phyloP scores from a whole-genome alignment of 2,888 invertebrate genomes.

The Eulithis prunata region DNA sequence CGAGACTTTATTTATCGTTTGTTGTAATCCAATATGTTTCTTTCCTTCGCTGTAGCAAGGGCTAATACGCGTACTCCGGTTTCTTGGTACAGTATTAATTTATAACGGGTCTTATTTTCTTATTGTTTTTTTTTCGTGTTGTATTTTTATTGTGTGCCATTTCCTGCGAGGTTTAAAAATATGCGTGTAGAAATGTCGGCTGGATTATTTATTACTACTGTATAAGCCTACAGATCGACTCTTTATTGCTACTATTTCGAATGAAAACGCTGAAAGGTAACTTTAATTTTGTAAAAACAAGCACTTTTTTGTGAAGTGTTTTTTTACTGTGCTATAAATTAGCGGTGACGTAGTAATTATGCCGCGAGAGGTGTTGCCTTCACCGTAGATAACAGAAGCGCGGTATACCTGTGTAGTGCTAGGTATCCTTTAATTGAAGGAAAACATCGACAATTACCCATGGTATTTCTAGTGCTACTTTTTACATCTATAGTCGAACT shows the following conservation, averaged over 20 bases:
- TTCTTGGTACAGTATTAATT: slow-evolving; percentile 63
- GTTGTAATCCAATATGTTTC: slow-evolving; percentile 65
- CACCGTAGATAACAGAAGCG: too few species aligned
- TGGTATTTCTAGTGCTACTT: too few species aligned
- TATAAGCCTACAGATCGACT: slow-evolving; percentile 30
- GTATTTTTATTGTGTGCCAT: slow-evolving; percentile 45
- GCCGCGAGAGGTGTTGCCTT: too few species aligned
- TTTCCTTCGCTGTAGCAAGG: slow-evolving; percentile 51
- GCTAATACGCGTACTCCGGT: slow-evolving; percentile 57
- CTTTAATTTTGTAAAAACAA: slow-evolving; percentile 3
- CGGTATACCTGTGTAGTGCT: too few species aligned
- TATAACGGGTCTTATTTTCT: slow-evolving; percentile 59
- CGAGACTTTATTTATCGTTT: slow-evolving; percentile 65
- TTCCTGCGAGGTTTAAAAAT: slow-evolving; percentile 46
- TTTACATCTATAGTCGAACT: too few species aligned
- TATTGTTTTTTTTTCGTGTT: slow-evolving; percentile 47
- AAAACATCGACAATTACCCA: too few species aligned
- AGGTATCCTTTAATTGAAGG: too few species aligned
- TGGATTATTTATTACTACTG: slow-evolving; percentile 36
- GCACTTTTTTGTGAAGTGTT: slow-evolving; percentile 1
- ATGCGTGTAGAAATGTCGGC: slow-evolving; percentile 36
- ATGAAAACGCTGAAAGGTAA: slow-evolving; percentile 4
- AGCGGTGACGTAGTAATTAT: too few species aligned
- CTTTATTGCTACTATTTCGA: slow-evolving; percentile 16
- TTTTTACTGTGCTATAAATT: neutral